phyloP scores from a whole-genome alignment of 2,888 invertebrate species.

The Philopedon plagiatum region DNA sequence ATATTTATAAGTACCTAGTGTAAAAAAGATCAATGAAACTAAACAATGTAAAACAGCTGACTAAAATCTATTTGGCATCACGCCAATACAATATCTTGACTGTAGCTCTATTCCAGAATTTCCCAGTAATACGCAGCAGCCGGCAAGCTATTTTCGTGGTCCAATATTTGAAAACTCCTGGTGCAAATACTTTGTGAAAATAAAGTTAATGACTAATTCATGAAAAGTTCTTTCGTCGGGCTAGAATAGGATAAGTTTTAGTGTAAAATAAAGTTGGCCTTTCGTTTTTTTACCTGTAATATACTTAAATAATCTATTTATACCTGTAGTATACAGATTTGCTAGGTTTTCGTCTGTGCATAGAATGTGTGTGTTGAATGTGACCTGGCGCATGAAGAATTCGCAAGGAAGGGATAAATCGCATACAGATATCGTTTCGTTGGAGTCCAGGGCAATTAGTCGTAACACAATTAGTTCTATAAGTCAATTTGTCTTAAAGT shows the following conservation, averaged over 20 bases:
- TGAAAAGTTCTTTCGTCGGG: background rate
- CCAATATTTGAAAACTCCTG: conserved; percentile 19
- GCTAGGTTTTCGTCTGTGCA: too few species aligned
- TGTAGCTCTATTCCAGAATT: conserved; percentile 14
- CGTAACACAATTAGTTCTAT: too few species aligned
- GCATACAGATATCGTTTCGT: too few species aligned
- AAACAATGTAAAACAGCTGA: conserved; percentile 30
- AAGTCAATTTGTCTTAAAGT: too few species aligned
- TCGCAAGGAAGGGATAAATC: too few species aligned
- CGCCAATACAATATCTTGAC: conserved; percentile 25
- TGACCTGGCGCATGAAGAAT: too few species aligned
- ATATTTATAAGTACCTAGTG: too few species aligned
- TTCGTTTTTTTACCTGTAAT: too few species aligned
- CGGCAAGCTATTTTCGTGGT: conserved; percentile 1
- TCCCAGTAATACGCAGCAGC: conserved; percentile 23
- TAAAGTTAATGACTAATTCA: conserved; percentile 32
- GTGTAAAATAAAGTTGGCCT: background rate
- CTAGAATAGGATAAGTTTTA: background rate
- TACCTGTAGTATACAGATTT: too few species aligned
- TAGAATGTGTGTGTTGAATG: too few species aligned
- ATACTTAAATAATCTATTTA: too few species aligned
- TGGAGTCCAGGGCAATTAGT: too few species aligned
- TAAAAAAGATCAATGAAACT: conserved; percentile 26
- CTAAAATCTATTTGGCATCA: conserved; percentile 12
- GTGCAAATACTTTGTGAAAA: conserved; percentile 8